Conservation (phyloP, 2,888 invertebrate species). For the Yponomeuta plumbellus region DNA sequence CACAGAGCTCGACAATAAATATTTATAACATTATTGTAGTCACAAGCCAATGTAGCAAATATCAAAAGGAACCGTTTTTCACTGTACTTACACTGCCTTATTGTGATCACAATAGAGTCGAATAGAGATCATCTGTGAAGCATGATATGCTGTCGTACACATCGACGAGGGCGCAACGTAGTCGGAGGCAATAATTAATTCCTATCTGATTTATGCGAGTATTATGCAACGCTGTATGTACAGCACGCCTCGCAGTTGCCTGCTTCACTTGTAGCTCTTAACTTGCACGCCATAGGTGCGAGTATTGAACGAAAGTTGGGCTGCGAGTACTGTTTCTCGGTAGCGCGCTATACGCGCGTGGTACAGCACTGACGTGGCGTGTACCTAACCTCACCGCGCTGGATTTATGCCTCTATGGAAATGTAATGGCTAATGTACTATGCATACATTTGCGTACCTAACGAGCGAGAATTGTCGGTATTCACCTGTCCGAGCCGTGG, state of each 20-base stretch:
- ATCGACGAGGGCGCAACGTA: not conserved
- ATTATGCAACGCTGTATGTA: conserved; percentile 46
- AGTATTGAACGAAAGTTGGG: too few relatives aligned
- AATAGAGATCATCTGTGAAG: too few relatives aligned
- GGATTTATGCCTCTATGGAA: conserved; percentile 52
- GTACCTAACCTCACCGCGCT: conserved; percentile 12
- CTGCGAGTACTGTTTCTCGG: not conserved
- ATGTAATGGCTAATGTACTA: conserved; percentile 38
- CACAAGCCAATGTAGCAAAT: too few relatives aligned
- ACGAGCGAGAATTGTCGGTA: conserved; percentile 24
- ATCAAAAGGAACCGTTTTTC: too few relatives aligned
- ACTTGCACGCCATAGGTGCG: not conserved
- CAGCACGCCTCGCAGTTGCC: too few relatives aligned
- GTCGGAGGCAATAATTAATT: conserved; percentile 61
- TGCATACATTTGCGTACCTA: conserved; percentile 41
- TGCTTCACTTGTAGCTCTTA: too few relatives aligned
- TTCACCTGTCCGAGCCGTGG: not conserved
- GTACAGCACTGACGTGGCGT: conserved; percentile 22
- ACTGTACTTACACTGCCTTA: too few relatives aligned
- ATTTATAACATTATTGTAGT: too few relatives aligned
- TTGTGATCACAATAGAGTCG: too few relatives aligned
- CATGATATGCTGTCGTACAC: not conserved
- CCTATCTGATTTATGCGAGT: conserved; percentile 63
- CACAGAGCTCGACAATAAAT: too few relatives aligned
- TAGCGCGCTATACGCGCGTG: conserved; percentile 7